Base-by-base conservation (phyloP, 2,113 vertebrate genomes). In the Chiloscyllium plagiosum region DNA sequence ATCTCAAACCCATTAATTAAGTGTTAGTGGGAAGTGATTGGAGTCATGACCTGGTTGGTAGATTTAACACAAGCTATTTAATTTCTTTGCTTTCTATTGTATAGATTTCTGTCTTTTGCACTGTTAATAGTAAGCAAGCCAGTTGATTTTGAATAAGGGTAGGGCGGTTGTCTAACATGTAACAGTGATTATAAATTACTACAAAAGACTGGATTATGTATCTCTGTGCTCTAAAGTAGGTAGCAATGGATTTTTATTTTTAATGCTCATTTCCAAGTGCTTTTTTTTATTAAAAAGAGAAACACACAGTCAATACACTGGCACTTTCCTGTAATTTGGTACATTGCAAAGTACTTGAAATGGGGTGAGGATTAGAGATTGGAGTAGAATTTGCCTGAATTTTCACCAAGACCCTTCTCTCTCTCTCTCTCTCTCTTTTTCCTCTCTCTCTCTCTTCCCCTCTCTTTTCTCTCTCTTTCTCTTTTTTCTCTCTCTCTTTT, bases 321-420 rank as follows among this genome's bases (percentile, higher is more conserved):
- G n/a, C n/a, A n/a, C n/a, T 97, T 98, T 98, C 98, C 98, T 97
- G 96, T 97, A 97, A 96, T 97, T 47, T 96, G 97, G 96, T 97
- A 97, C 97, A 96, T 97, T 96, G 96, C 96, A 96, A 96, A 97
- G 80, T 97, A 97, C 96, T 96, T 96, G 96, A 96, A 96, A 87
- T 96, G 96, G 96, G 96, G 95, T 95, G 72, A 96, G n/a, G 17
- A 96, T 68, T 69, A 95, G 69, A 96, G 96, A 96, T 96, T 96
- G 97, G 96, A 95, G 94, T 95, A 69, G 94, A 95, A 95, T 95
- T 70, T 47, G 42, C 68, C 68, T 4, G 42, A 72, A 95, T 95
- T 95, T 52, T 95, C 94, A 52, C 52, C 61, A 52, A 47, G 42
- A 47, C 42, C 42, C 42, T 47, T 47, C 42, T 47, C 42, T 47